A percentile compares a stretch with the other conserved stretches of the same genome.
phyloP scores from a whole-genome alignment of 2,888 invertebrate species.

The Stramonita haemastoma region DNA sequence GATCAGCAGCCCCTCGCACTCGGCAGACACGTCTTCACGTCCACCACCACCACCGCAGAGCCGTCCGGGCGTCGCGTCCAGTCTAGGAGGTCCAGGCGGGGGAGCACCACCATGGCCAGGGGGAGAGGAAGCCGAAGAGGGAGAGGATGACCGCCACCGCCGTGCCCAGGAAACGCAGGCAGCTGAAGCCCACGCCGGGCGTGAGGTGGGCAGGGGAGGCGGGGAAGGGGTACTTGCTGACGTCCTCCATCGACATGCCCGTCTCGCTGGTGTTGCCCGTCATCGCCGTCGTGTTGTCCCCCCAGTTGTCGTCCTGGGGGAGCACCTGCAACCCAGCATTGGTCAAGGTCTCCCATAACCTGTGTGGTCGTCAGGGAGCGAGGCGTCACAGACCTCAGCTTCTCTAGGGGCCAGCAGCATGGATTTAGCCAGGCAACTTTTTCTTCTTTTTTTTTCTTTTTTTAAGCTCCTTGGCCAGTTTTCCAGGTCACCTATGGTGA shows the following conservation, averaged over 20 bases:
- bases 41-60: conserved; percentile 24
- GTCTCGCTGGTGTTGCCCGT: conserved; percentile 98
- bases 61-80: conserved; percentile 61
- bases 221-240: conserved; percentile 70
- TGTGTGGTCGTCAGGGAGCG: too few species aligned
- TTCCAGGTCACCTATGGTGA: too few species aligned
- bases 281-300: conserved; percentile 97
- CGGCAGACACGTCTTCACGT: conserved; percentile 57
- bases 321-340: conserved; percentile 84
- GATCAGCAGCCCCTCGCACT: conserved; percentile 89
- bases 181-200: conserved; percentile 67
- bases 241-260: conserved; percentile 93
- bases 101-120: conserved; percentile 94
- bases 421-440: too few species aligned
- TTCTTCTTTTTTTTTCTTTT: too few species aligned
- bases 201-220: too few species aligned
- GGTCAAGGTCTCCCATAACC: too few species aligned
- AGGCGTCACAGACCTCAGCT: too few species aligned
- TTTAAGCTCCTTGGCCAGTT: too few species aligned
- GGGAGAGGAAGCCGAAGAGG: conserved; percentile 91
- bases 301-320: conserved; percentile 98
- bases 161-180: conserved; percentile 85
- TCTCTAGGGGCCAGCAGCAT: too few species aligned
- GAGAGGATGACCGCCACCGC: conserved; percentile 88
- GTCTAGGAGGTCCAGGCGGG: conserved; percentile 86